These are phyloP conservation scores for Archaeoteleia sp. DNA, from an alignment of 2,888 invertebrate genomes.

Conservation along the genomic window DNA sequence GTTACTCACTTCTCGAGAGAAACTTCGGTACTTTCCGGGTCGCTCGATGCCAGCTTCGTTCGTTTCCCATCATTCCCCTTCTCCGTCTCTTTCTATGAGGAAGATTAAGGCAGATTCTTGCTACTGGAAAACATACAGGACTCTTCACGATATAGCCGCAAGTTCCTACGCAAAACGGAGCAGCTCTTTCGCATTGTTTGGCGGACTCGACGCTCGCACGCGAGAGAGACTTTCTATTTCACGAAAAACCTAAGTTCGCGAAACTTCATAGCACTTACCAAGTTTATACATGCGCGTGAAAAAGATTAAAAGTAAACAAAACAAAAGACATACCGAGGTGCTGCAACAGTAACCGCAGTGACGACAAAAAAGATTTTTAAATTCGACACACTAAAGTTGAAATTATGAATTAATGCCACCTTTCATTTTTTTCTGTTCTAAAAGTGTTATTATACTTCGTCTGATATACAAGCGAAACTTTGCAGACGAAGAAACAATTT, in stretches of 20 bases:
- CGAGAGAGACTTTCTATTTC: constrained; percentile 12
- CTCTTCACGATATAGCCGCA: constrained; percentile 25
- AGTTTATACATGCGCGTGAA: constrained; percentile 25
- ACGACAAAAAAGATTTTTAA: no score
- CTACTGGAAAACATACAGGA: constrained; percentile 28
- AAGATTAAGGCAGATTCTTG: constrained; percentile 42
- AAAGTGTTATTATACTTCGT: no score
- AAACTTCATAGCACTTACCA: constrained; percentile 23
- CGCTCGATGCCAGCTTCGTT: constrained; percentile 8
- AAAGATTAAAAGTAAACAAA: constrained; percentile 20
- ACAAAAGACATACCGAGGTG: constrained; percentile 1
- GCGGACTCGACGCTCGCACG: constrained; percentile 9
- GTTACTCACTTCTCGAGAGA: constrained; percentile 8
- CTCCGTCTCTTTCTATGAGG: constrained; percentile 12
- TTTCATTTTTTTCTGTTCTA: no score
- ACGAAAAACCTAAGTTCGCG: constrained; percentile 13
- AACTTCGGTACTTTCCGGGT: constrained; percentile 33
- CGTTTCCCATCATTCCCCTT: constrained; percentile 3
- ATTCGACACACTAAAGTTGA: no score
- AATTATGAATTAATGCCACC: no score
- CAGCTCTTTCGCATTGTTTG: constrained; percentile 35
- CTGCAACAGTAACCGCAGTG: no score
- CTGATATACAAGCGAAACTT: no score
- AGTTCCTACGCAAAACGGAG: constrained; percentile 37
- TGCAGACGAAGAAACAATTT: no score